phyloP scores from a whole-genome alignment of 2,113 vertebrate genomes.

The Polyodon spathula region DNA sequence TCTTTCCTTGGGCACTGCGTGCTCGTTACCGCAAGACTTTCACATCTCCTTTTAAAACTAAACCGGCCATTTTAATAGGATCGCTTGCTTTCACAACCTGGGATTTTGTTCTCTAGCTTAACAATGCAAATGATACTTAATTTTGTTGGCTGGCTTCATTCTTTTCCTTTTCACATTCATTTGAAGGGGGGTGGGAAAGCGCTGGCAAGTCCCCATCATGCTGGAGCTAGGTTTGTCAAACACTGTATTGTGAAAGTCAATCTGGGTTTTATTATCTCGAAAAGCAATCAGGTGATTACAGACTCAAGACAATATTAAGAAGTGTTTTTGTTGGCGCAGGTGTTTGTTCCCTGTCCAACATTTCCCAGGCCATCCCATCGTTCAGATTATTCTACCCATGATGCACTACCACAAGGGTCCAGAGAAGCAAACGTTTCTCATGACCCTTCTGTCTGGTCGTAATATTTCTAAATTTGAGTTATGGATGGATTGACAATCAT shows the following conservation, averaged over 20 bases:
- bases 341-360: not conserved
- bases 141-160: not conserved
- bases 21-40: too few relatives aligned
- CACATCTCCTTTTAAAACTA: too few relatives aligned
- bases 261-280: not conserved
- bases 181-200: constrained; percentile 3
- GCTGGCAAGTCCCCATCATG: constrained; percentile 3
- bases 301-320: not conserved
- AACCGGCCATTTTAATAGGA: not conserved
- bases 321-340: not conserved
- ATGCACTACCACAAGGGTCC: not conserved
- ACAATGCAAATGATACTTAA: not conserved
- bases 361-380: not conserved
- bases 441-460: too few relatives aligned
- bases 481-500: too few relatives aligned
- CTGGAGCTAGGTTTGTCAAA: not conserved
- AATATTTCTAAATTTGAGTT: too few relatives aligned
- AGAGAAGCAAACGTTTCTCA: too few relatives aligned
- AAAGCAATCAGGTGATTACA: not conserved
- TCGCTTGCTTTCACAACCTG: too few relatives aligned
- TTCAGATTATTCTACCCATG: not conserved
- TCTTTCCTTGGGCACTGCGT: too few relatives aligned
- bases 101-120: not conserved
- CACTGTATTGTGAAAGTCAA: not conserved
- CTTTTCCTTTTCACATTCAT: constrained; percentile 7